These are phyloP conservation scores for Drosophila quinaria DNA, from an alignment of 2,888 invertebrate genomes.

Conservation along the genomic window DNA sequence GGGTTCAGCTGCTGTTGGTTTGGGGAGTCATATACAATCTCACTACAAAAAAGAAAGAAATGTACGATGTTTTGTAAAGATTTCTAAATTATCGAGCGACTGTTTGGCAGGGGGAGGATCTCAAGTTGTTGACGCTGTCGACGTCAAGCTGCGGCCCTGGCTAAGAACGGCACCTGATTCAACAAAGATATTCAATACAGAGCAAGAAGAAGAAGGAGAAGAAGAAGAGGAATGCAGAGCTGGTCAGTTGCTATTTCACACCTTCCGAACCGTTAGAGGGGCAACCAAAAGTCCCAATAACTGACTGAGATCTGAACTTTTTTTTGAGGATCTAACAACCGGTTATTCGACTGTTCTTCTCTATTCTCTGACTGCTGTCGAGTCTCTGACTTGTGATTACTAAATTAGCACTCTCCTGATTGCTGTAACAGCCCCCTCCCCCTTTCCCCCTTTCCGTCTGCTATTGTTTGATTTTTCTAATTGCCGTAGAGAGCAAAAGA, in stretches of 20 bases:
- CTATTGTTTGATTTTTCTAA: conserved; percentile 56
- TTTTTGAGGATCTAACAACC: conserved; percentile 61
- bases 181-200: conserved; percentile 57
- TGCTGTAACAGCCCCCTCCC: conserved; percentile 32
- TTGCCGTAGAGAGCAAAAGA: conserved; percentile 46
- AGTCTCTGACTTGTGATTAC: conserved; percentile 68
- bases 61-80: conserved; percentile 54
- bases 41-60: conserved; percentile 15
- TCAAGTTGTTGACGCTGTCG: conserved; percentile 50
- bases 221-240: not conserved
- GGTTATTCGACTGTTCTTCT: conserved; percentile 24
- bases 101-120: conserved; percentile 64
- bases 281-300: conserved; percentile 25
- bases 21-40: conserved; percentile 15
- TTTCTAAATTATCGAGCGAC: conserved; percentile 69
- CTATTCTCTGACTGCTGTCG: conserved; percentile 1
- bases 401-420: conserved; percentile 76
- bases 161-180: conserved; percentile 65
- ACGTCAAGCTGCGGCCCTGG: conserved; percentile 61
- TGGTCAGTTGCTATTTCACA: conserved; percentile 63
- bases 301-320: conserved; percentile 26
- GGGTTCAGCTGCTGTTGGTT: conserved; percentile 11
- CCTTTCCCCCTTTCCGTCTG: not conserved
- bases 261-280: conserved; percentile 67
- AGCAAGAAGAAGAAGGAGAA: conserved; percentile 13